A percentile compares a stretch with the other conserved stretches of the same genome.
phyloP scores from a whole-genome alignment of 2,888 invertebrate species.

The Hipparchia semele region DNA sequence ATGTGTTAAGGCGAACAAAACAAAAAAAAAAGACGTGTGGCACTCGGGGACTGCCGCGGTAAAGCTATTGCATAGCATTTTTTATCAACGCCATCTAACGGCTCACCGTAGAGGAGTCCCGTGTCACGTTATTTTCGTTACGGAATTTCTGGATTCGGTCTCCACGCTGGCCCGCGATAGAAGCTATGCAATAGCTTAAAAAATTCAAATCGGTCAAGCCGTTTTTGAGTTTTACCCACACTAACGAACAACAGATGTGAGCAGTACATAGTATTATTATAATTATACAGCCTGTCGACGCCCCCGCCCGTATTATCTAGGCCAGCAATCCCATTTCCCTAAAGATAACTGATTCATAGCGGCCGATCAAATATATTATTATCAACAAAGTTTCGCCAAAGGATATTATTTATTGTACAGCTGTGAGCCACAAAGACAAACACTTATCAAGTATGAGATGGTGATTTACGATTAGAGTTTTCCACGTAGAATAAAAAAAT shows the following conservation, averaged over 20 bases:
- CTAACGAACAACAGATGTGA: background rate
- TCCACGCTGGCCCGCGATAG: too few species aligned
- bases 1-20: too few species aligned
- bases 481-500: background rate
- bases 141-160: too few species aligned
- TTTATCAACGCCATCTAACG: too few species aligned
- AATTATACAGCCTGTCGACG: constrained; percentile 34
- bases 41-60: too few species aligned
- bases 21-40: too few species aligned
- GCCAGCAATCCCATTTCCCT: constrained; percentile 52
- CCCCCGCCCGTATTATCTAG: constrained; percentile 47
- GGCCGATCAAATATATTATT: constrained; percentile 22
- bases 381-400: constrained; percentile 26
- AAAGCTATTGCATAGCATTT: too few species aligned
- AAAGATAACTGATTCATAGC: constrained; percentile 40
- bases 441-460: constrained; percentile 11
- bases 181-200: too few species aligned
- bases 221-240: too few species aligned
- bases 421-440: constrained; percentile 18
- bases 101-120: too few species aligned
- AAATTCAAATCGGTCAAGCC: too few species aligned
- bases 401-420: constrained; percentile 21
- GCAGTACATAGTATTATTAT: constrained; percentile 26
- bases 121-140: too few species aligned
- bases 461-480: constrained; percentile 1